Conservation (phyloP, 2,888 invertebrate species). For the Hemaris fuciformis region DNA sequence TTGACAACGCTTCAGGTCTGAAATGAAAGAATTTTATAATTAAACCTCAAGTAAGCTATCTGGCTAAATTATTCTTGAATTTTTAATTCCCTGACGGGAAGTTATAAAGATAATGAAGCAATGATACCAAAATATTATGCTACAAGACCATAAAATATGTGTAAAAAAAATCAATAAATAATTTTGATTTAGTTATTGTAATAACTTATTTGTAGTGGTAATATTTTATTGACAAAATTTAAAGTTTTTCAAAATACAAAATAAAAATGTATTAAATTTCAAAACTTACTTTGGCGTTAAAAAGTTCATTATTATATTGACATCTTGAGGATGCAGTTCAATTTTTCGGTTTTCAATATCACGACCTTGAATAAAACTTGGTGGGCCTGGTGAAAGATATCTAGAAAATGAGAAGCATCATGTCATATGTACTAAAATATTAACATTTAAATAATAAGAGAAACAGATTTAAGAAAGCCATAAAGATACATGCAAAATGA, state of each 20-base stretch:
- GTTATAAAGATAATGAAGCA: not conserved
- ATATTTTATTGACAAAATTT: too few relatives aligned
- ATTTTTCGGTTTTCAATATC: constrained; percentile 37
- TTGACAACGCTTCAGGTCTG: constrained; percentile 33
- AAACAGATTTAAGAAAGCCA: too few relatives aligned
- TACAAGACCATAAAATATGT: too few relatives aligned
- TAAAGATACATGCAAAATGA: not conserved
- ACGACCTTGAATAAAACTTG: constrained; percentile 41
- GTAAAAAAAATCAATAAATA: not conserved
- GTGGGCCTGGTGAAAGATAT: constrained; percentile 29
- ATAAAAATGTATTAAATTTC: not conserved
- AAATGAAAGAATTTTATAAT: constrained; percentile 14
- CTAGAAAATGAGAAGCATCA: constrained; percentile 28
- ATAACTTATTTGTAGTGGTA: not conserved
- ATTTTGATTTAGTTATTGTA: not conserved
- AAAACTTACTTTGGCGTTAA: constrained; percentile 51
- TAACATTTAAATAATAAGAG: too few relatives aligned
- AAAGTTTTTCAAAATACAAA: too few relatives aligned
- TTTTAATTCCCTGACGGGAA: not conserved
- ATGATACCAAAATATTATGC: not conserved
- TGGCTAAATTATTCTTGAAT: not conserved
- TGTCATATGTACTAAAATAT: too few relatives aligned
- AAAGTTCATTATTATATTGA: constrained; percentile 55
- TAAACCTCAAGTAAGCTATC: not conserved
- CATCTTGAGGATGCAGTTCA: constrained; percentile 63